A percentile compares a stretch with the other conserved stretches of the same genome.
Conservation (phyloP, 2,888 invertebrate genomes). For the Amaurobius ferox region DNA sequence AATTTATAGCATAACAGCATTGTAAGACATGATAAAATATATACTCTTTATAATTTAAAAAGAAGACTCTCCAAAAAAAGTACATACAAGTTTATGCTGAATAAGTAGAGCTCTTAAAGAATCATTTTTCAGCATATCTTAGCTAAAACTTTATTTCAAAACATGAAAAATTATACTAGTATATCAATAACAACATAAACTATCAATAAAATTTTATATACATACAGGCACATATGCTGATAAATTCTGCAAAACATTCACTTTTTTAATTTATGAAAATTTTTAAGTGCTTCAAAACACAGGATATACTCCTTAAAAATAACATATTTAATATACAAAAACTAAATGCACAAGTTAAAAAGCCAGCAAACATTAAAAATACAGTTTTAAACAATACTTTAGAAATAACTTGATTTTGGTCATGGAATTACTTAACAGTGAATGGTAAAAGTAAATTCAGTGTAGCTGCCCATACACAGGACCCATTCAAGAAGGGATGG, state of each 20-base stretch:
- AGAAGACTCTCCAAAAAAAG: neutral
- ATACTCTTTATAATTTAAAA: slow-evolving; percentile 42
- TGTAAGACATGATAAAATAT: slow-evolving; percentile 60
- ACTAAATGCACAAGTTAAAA: slow-evolving; percentile 52
- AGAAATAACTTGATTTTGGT: neutral
- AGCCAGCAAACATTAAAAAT: slow-evolving; percentile 31
- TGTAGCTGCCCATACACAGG: slow-evolving; percentile 66
- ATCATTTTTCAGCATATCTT: slow-evolving; percentile 11
- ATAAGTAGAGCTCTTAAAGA: neutral
- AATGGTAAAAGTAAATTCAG: slow-evolving; percentile 25
- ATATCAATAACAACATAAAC: slow-evolving; percentile 61
- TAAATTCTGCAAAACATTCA: slow-evolving; percentile 45
- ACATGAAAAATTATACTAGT: slow-evolving; percentile 32
- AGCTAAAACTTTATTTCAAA: slow-evolving; percentile 39
- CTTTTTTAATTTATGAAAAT: slow-evolving; percentile 3
- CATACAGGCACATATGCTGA: slow-evolving; percentile 70
- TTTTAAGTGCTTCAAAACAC: slow-evolving; percentile 36
- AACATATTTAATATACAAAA: slow-evolving; percentile 27
- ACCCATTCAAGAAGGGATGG: too few relatives aligned
- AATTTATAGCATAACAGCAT: slow-evolving; percentile 48
- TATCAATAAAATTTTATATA: slow-evolving; percentile 69
- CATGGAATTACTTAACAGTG: slow-evolving; percentile 41
- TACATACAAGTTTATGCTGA: neutral
- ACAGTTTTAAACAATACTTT: slow-evolving; percentile 16
- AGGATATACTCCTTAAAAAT: slow-evolving; percentile 11